Conservation (phyloP, 2,113 vertebrate genomes). For the Noctilio leporinus region DNA sequence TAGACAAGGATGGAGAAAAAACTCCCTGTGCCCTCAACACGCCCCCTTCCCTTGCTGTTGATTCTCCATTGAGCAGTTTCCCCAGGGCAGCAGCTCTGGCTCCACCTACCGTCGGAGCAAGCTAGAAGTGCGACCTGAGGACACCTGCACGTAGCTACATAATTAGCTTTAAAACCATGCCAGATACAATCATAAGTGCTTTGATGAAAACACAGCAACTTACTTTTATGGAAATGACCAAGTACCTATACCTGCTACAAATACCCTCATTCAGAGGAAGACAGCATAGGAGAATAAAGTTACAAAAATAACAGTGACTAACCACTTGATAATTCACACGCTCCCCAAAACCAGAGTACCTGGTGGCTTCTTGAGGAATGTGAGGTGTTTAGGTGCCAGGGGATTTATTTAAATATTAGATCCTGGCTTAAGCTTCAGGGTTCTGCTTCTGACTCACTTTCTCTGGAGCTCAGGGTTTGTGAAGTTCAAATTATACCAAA, state of each 20-base stretch:
- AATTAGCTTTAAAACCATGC: not conserved
- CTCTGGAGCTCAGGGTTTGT: not conserved
- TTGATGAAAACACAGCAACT: slow-evolving; percentile 22
- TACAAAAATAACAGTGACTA: slow-evolving; percentile 54
- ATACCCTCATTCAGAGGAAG: slow-evolving; percentile 24
- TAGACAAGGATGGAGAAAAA: not conserved
- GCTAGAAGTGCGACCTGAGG: not conserved
- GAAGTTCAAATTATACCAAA: slow-evolving; percentile 4
- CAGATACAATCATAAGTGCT: not conserved
- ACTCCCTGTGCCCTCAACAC: not conserved
- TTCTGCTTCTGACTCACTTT: slow-evolving; percentile 36
- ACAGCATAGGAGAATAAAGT: not conserved
- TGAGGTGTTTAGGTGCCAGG: not conserved
- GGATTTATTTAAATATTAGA: not conserved
- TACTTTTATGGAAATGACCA: slow-evolving; percentile 32
- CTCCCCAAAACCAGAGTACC: not conserved
- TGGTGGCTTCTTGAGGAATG: not conserved
- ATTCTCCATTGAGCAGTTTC: not conserved
- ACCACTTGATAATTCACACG: not conserved
- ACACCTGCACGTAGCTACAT: not conserved
- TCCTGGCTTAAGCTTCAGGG: not conserved
- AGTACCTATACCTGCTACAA: slow-evolving; percentile 10
- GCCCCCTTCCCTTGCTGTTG: not conserved
- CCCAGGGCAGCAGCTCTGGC: not conserved
- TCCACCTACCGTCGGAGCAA: not conserved